Conservation (phyloP, 2,888 invertebrate genomes). For the Lutraria lutraria region DNA sequence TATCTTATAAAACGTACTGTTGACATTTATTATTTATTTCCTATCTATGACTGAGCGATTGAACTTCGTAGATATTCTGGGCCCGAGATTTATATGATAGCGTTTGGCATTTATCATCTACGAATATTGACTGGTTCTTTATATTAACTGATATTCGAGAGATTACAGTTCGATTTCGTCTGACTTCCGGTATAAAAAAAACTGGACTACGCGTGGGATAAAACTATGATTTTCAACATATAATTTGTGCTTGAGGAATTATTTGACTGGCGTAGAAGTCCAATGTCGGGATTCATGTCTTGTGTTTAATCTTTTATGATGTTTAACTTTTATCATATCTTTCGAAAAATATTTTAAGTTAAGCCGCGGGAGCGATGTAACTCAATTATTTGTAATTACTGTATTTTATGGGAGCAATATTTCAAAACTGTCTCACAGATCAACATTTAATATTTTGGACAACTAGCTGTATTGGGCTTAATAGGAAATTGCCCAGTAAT, state of each 20-base stretch:
- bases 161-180: slow-evolving; percentile 27
- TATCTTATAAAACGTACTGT: slow-evolving; percentile 57
- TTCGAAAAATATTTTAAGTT: no score
- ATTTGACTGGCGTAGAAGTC: not conserved
- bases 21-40: slow-evolving; percentile 70
- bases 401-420: not conserved
- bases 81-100: slow-evolving; percentile 17
- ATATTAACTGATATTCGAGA: slow-evolving; percentile 32
- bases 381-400: no score
- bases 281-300: no score
- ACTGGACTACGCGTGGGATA: slow-evolving; percentile 7
- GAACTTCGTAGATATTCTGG: slow-evolving; percentile 36
- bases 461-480: not conserved
- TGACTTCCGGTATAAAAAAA: slow-evolving; percentile 33
- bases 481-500: not conserved
- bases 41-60: slow-evolving; percentile 49
- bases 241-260: not conserved
- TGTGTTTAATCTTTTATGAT: no score
- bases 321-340: no score
- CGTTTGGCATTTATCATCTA: slow-evolving; percentile 23
- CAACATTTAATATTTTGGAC: not conserved
- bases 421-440: not conserved
- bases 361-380: no score
- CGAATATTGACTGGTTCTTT: slow-evolving; percentile 25
- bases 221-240: not conserved